Evolutionary conservation across 2,888 invertebrate genomes (phyloP), one percentile per base, ranked within the genome.

Genomic region (Leptogaster cylindrica): DNA sequence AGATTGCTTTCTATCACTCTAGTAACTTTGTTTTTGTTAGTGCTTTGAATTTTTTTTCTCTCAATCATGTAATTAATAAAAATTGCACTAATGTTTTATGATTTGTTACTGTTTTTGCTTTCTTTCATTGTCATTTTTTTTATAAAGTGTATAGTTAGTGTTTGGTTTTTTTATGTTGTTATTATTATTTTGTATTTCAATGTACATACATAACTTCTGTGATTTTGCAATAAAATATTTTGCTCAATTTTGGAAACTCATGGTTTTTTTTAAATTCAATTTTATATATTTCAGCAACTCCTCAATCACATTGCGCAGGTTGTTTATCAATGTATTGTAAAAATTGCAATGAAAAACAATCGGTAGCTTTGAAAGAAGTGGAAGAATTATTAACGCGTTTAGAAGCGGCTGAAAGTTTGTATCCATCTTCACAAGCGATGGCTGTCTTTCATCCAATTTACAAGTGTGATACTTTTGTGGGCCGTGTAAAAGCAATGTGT

Each of bases 381-480:
- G 88, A 88, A 76, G 82, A 84, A 48, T 79, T 95, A 63, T 82
- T 95, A 68, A 86, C 87, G 55, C 83, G 90, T 23, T 82, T 94
- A 72, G 90, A 93, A 77, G 83, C 84, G 65, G 92, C 91, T 0
- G 90, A 92, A 76, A 85, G 89, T 2, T 83, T 95, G 8, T 96
- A 92, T 82, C 93, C 95, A 0, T 93, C 93, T 3, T 88, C 88
- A 61, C 88, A 89, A 73, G 90, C 92, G 18, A 90, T 95, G 82
- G 90, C 88, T 0, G 82, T 82, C 4, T 87, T 90, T 68, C 91
- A 90, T 82, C 89, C 90, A 10, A 82, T 89, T 12, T 80, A 81
- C 71, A 80, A 79, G 69, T 79, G 78, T 20, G 78, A 77, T 67
- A 75, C 74, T 65, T 81, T 80, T 74, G 77, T 82, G 44, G 79